These are phyloP conservation scores for Pediacus dermestoides DNA, from an alignment of 2,888 invertebrate genomes.

Conservation along the genomic window DNA sequence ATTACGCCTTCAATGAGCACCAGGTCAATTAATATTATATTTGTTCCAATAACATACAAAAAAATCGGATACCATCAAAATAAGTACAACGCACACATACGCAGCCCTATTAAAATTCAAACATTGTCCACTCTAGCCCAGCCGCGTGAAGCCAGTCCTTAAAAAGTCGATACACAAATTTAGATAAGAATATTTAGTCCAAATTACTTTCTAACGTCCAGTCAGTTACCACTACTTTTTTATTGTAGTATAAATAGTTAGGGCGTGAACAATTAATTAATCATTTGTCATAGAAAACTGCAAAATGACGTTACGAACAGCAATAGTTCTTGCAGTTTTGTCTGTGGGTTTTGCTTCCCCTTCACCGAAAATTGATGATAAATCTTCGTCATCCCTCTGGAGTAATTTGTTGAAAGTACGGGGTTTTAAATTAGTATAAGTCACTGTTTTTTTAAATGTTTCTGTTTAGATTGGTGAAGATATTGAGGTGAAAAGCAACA, in stretches of 20 bases:
- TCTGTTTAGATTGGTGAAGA: slow-evolving; percentile 23
- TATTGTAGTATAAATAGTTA: slow-evolving; percentile 20
- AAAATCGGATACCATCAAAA: slow-evolving; percentile 1
- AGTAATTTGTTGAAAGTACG: not conserved
- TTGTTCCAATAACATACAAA: slow-evolving; percentile 2
- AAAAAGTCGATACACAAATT: slow-evolving; percentile 6
- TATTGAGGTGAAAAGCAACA: slow-evolving; percentile 23
- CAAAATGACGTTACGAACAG: slow-evolving; percentile 14
- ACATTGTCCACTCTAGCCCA: not conserved
- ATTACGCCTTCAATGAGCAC: too few relatives aligned
- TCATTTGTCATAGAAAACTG: slow-evolving; percentile 10
- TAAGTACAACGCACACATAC: not conserved
- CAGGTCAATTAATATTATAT: not conserved
- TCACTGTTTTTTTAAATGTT: not conserved
- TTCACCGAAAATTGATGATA: slow-evolving; percentile 2
- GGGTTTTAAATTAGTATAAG: not conserved
- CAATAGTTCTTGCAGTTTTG: slow-evolving; percentile 13
- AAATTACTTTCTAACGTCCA: slow-evolving; percentile 20
- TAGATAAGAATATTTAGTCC: slow-evolving; percentile 13
- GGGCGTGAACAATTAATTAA: slow-evolving; percentile 19
- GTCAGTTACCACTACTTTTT: slow-evolving; percentile 16
- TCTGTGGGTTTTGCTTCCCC: not conserved
- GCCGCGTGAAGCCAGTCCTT: slow-evolving; percentile 2
- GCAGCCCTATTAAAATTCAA: not conserved
- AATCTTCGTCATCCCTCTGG: too few relatives aligned